Base-by-base conservation (phyloP, 2,113 vertebrate genomes). In the Trochalopteron elliotii region DNA sequence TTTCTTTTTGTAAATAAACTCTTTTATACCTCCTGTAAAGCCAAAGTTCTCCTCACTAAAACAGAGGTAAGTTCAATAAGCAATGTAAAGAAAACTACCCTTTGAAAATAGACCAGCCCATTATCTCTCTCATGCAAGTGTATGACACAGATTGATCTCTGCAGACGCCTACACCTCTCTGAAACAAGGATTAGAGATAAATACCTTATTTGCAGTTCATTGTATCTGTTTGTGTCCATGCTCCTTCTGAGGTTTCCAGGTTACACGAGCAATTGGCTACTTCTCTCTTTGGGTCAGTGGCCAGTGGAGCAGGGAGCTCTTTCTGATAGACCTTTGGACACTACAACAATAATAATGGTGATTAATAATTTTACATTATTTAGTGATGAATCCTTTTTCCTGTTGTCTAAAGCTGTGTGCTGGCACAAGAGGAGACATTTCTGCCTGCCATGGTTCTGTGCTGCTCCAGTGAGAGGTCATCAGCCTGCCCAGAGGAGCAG, bases 361-460 rank as follows among this genome's bases (percentile, higher is more conserved):
- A 75, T 56, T 49, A 53, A 77, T 45, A 44, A 61, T 40, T 82
- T 77, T 53, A 12, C 61, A 19, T 37, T 33, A 52, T 15, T 69
- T 64, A 61, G 7, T 15, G 11, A 57, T 28, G 45, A 22, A 23
- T 44, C 25, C 2, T 45, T 59, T 63, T 57, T 47, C 31, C 30
- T 78, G 57, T 52, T 72, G 22, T 31, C 50, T 59, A 60, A 75
- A 89, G 31, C 37, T 65, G 25, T 28, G 61, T 31, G 24, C 50
- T 77, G 68, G 47, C 23, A 25, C 0, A 1, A 53, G 40, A 39
- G 18, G 30, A 56, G 40, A 10, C 24, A 1, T 3, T 53, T 15
- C 31, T 83, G n/a, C 55, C 64, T 22, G 22, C 0, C 0, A 23
- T n/a, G 1, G 0, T 27, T 63, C 56, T 57, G 65, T 45, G 22